Percentiles rank a stretch among this genome's conserved stretches.
Conservation (phyloP, 2,888 invertebrate genomes). For the Brachycybe producta region DNA sequence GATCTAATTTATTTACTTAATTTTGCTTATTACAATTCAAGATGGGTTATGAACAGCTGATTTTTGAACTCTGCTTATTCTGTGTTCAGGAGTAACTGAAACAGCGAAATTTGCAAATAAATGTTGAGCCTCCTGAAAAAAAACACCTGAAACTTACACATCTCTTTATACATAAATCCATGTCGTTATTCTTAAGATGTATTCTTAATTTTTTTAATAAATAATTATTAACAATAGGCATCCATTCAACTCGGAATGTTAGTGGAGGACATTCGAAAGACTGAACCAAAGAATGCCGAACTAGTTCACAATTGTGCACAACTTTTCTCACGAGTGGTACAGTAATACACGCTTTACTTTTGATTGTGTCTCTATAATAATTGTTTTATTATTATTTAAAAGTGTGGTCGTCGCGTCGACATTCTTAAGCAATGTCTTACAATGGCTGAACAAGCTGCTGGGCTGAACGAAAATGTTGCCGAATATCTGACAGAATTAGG, state of each 20-base stretch:
- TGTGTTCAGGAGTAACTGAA: neutral
- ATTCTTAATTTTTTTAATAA: neutral
- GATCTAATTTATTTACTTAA: no score
- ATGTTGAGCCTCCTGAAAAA: no score
- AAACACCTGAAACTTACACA: no score
- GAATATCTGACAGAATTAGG: slow-evolving; percentile 70
- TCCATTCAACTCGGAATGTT: slow-evolving; percentile 54
- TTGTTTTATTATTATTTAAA: slow-evolving; percentile 19
- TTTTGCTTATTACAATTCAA: no score
- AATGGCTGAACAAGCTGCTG: slow-evolving; percentile 64
- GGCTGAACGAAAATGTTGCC: slow-evolving; percentile 52
- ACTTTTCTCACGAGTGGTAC: slow-evolving; percentile 50
- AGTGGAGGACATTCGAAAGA: slow-evolving; percentile 49
- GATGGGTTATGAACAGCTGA: no score
- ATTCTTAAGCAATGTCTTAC: slow-evolving; percentile 60
- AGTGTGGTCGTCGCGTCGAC: slow-evolving; percentile 41
- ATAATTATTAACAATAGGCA: slow-evolving; percentile 34
- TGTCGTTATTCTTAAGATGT: no score
- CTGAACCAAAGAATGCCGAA: slow-evolving; percentile 61
- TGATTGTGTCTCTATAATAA: neutral
- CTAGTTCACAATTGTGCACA: slow-evolving; percentile 58
- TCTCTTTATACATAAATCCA: no score
- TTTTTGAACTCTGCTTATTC: neutral
- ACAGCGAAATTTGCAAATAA: neutral
- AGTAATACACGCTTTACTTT: slow-evolving; percentile 29